Base-by-base conservation (phyloP, 2,797 vertebrate genomes). In the Hoplostethus mediterraneus region DNA sequence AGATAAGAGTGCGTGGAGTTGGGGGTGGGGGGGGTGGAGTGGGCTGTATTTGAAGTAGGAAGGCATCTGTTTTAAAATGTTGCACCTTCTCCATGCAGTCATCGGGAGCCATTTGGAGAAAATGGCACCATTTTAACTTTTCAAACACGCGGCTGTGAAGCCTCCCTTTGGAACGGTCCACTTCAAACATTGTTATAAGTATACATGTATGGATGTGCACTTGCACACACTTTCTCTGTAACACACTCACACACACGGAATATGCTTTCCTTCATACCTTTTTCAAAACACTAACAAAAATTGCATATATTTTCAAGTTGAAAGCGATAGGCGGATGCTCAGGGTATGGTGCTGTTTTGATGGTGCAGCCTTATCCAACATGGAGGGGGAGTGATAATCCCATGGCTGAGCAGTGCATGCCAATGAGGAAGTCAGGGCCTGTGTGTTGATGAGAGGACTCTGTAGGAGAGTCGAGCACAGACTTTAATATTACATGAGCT, bases 11-110 rank as follows among this genome's bases (percentile, higher is more conserved):
- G 63, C n/a, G 8, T 9, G 4, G 60, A 77, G 63, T 67, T 75
- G 30, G 76, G 21, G 1, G 21, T 1, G 21, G 21, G 21, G 21
- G 21, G 21, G 21, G 21, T 21, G 21, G 21, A 21, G 21, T 21
- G 67, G 70, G 70, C 83, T 77, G 65, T 61, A 70, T 73, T 80
- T 71, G 21, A 86, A 88, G 55, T 78, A 75, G 81, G 72, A 81
- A 83, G 86, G 79, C 80, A 82, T 81, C 81, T 44, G 52, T 53
- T 63, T n/a, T 71, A 82, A 74, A 21, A 55, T 64, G 77, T 69
- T 49, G 67, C 31, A 70, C 85, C 73, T 60, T 57, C 52, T 71
- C 17, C 55, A 4, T 63, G 45, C 65, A 70, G 54, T 65, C 77
- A 81, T 38, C 38, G 9, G 79, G 69, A 28, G 71, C 71, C 62